Percentiles rank a stretch among this genome's conserved stretches.
phyloP scores from a whole-genome alignment of 1,140 invertebrate species.

The Bursaphelenchus mucronatus region DNA sequence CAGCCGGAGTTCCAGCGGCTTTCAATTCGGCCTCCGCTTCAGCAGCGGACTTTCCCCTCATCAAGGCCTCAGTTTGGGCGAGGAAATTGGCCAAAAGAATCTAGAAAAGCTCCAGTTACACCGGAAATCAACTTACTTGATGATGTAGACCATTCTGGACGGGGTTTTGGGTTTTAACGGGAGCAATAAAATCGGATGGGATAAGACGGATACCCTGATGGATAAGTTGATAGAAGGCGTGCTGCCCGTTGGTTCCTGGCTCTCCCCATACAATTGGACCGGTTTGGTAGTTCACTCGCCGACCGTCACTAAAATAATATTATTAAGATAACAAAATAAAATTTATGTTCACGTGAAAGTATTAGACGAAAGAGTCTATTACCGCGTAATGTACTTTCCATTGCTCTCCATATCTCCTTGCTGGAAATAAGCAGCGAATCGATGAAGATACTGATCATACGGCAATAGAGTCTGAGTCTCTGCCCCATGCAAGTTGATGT shows the following conservation, averaged over 20 bases:
- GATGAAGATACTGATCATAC: constrained; percentile 95
- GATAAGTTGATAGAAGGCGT: constrained; percentile 93
- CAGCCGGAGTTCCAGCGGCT: constrained; percentile 57
- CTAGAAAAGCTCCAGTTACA: constrained; percentile 48
- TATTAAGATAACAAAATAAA: too few species aligned
- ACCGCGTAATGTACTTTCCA: constrained; percentile 75
- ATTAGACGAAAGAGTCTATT: too few species aligned
- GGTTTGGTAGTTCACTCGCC: constrained; percentile 74
- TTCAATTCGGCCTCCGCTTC: constrained; percentile 72
- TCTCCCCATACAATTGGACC: constrained; percentile 93
- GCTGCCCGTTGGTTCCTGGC: constrained; percentile 98
- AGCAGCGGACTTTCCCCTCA: constrained; percentile 79
- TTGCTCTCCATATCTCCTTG: constrained; percentile 99
- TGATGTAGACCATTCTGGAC: constrained; percentile 73
- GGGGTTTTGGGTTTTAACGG: constrained; percentile 86
- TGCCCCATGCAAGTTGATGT: constrained; percentile 85
- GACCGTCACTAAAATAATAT: constrained; percentile 71
- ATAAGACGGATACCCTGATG: constrained; percentile 84
- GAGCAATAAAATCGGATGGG: constrained; percentile 93
- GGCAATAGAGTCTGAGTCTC: constrained; percentile 93
- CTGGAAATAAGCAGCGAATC: constrained; percentile 98
- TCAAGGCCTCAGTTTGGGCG: constrained; percentile 94
- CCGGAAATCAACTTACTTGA: constrained; percentile 63
- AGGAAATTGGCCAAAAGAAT: constrained; percentile 94
- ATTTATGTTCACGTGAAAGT: too few species aligned